These are phyloP conservation scores for Atrichornis clamosus DNA, from an alignment of 2,113 vertebrate genomes.

Conservation along the genomic window DNA sequence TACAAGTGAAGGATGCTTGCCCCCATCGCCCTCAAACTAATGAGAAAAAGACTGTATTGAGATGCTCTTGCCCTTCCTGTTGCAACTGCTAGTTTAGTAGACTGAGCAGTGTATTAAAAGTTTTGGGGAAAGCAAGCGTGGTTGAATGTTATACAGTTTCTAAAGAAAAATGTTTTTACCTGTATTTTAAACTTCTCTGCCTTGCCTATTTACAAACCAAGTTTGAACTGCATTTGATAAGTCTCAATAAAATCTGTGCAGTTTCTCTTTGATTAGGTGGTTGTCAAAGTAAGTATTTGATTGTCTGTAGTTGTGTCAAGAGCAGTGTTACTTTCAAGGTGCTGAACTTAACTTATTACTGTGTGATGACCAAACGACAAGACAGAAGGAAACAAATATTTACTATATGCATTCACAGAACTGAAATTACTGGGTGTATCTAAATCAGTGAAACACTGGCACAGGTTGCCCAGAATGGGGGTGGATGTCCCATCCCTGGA, in stretches of 20 bases:
- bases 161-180: neutral
- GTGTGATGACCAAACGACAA: neutral
- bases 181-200: neutral
- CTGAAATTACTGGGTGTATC: neutral
- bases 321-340: neutral
- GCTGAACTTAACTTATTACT: neutral
- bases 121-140: neutral
- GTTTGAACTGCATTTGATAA: neutral
- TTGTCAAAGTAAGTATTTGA: neutral
- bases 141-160: rapidly evolving
- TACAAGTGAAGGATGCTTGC: neutral
- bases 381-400: neutral
- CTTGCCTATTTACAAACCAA: neutral
- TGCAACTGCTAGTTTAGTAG: neutral
- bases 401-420: neutral
- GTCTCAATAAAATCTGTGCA: neutral
- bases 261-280: neutral
- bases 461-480: neutral
- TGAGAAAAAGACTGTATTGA: neutral
- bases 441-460: neutral
- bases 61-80: neutral
- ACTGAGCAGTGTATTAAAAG: neutral
- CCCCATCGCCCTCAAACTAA: rapidly evolving
- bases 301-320: neutral
- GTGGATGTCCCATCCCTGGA: neutral